Percentiles rank a stretch among this genome's conserved stretches.
phyloP scores from a whole-genome alignment of 2,888 invertebrate species.

The Trichacis sp. region DNA sequence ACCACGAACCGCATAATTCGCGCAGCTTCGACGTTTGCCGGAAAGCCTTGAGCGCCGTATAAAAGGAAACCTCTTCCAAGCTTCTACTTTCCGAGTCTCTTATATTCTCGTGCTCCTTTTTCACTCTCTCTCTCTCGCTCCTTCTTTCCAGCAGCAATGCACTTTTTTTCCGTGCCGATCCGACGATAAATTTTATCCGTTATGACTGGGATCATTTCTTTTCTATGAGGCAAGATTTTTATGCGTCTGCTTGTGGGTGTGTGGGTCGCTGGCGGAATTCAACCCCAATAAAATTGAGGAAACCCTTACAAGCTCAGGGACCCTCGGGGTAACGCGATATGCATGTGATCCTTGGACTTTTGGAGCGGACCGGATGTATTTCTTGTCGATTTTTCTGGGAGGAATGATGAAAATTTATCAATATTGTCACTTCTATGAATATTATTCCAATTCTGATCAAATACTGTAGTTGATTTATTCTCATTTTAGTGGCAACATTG shows the following conservation, averaged over 20 bases:
- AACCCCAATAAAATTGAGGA: constrained; percentile 23
- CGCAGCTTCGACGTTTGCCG: constrained; percentile 44
- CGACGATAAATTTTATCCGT: constrained; percentile 25
- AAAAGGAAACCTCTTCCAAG: constrained; percentile 15
- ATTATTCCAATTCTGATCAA: no score
- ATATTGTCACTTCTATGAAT: no score
- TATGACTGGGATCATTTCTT: constrained; percentile 14
- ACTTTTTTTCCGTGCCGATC: constrained; percentile 21
- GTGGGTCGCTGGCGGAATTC: constrained; percentile 11
- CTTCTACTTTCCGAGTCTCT: constrained; percentile 14
- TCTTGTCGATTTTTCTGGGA: not conserved
- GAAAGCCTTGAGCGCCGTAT: constrained; percentile 20
- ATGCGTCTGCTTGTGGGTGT: constrained; percentile 12
- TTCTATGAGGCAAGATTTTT: constrained; percentile 1
- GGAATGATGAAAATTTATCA: no score
- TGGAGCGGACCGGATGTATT: not conserved
- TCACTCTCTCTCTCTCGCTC: not conserved
- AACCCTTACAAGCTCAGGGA: constrained; percentile 13
- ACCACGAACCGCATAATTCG: constrained; percentile 42
- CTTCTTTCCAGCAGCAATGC: constrained; percentile 10
- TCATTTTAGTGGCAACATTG: no score
- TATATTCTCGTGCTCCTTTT: constrained; percentile 21
- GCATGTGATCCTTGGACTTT: not conserved
- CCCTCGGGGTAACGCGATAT: constrained; percentile 18
- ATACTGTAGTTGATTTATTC: no score